Evolutionary conservation across 1,140 invertebrate genomes (phyloP), one percentile per base, ranked within the genome.

Genomic region (Aphelinus atriplicis): DNA sequence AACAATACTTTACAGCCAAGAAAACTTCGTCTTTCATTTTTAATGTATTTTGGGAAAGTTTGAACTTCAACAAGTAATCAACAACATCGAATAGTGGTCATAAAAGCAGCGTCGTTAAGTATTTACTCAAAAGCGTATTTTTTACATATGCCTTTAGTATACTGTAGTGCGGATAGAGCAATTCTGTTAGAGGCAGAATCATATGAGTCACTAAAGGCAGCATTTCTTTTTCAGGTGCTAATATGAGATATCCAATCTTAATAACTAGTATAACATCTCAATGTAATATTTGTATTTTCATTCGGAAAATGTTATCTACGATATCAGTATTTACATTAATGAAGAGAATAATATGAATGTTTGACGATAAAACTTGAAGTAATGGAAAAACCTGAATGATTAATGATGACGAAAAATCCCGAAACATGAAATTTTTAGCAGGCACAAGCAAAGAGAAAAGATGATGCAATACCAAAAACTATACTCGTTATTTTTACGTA

Each of bases 131-230:
- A 26, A 75, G 45, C 69, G 7, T 10, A 56, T 60, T 61, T 45
- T 45, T 66, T 72, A 61, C 47, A 70, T 46, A 62, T 10, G 78
- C 7, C 43, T 77, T 75, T 50, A 72, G 26, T 26, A 26, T 26
- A 26, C 26, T 42, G n/a, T 56, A 66, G 45, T 60, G 46, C 10
- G 45, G 56, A 48, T 6, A 69, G 57, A 71, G 60, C 10, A 26
- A 43, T 64, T 61, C 50, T 43, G 61, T 72, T 72, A 73, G 63
- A 47, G 9, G 65, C 56, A 61, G 58, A 71, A 78, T 61, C 26
- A 77, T 72, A 79, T 77, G 62, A 81, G 77, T 60, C 62, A 75
- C 73, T 78, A 79, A 85, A 86, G 85, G 83, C 85, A 86, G 85
- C 83, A 87, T 80, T 86, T 82, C 85, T 82, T 69, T 79, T 77